phyloP scores from a whole-genome alignment of 2,113 vertebrate genomes.

The Catharus minimus region DNA sequence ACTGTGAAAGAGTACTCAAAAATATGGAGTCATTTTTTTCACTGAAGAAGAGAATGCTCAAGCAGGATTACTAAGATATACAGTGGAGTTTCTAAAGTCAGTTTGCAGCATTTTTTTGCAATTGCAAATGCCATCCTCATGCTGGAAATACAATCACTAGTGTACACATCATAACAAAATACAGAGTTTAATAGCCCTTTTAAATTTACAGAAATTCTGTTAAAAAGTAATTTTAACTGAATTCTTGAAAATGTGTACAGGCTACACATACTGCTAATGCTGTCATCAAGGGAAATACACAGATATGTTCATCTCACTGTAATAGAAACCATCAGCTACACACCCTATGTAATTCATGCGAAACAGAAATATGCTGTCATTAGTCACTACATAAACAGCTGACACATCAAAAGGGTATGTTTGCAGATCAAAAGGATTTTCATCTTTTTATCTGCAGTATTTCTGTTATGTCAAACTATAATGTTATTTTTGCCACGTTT shows the following conservation, averaged over 20 bases:
- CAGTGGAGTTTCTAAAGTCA: background rate
- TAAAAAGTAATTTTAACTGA: background rate
- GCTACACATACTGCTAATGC: background rate
- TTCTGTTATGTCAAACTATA: background rate
- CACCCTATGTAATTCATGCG: rapidly evolving
- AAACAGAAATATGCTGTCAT: background rate
- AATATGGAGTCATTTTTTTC: background rate
- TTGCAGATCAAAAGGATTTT: background rate
- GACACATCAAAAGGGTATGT: background rate
- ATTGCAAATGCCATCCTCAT: background rate
- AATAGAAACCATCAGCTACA: background rate
- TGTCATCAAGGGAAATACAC: background rate
- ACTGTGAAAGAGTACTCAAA: background rate
- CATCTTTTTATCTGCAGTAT: background rate
- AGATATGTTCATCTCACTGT: rapidly evolving
- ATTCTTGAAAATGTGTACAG: background rate
- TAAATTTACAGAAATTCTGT: background rate
- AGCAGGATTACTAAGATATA: background rate
- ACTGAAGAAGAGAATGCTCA: background rate
- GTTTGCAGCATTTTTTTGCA: background rate
- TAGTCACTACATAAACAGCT: background rate
- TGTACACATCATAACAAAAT: background rate
- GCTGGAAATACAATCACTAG: background rate
- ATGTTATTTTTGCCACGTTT: background rate
- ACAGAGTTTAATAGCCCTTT: background rate